A percentile compares a stretch with the other conserved stretches of the same genome.
These are phyloP conservation scores for Tangara arthus DNA, from an alignment of 2,797 vertebrate species.

Conservation along the genomic window DNA sequence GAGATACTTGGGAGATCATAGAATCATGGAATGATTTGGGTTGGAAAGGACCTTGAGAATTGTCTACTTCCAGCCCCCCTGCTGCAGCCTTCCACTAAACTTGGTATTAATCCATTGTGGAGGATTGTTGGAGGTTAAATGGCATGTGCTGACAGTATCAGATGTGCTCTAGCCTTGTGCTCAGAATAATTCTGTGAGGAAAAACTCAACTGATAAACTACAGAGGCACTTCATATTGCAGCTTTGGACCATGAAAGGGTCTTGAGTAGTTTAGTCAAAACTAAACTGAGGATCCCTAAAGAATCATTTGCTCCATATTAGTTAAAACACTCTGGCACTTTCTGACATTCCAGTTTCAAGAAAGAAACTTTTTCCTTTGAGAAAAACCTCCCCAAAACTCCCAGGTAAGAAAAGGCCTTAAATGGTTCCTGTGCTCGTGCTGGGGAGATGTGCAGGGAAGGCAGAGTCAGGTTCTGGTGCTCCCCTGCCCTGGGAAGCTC, in stretches of 20 bases:
- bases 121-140: background rate
- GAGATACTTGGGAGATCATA: background rate
- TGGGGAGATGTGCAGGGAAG: background rate
- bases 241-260: background rate
- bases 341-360: background rate
- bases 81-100: background rate
- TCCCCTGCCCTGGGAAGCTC: background rate
- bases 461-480: background rate
- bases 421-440: fast-evolving
- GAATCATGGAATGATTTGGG: background rate
- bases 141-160: background rate
- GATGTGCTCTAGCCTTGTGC: background rate
- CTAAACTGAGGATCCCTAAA: background rate
- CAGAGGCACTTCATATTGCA: background rate
- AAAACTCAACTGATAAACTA: background rate
- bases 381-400: background rate
- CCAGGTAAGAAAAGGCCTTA: background rate
- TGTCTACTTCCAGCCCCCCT: background rate
- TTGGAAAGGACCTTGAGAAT: background rate
- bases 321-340: background rate
- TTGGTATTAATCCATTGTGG: background rate
- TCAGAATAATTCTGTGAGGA: background rate
- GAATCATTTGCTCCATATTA: background rate
- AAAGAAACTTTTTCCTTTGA: background rate
- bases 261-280: background rate